Base-by-base conservation (phyloP, 2,888 invertebrate species). In the Macrosiphum euphorbiae region DNA sequence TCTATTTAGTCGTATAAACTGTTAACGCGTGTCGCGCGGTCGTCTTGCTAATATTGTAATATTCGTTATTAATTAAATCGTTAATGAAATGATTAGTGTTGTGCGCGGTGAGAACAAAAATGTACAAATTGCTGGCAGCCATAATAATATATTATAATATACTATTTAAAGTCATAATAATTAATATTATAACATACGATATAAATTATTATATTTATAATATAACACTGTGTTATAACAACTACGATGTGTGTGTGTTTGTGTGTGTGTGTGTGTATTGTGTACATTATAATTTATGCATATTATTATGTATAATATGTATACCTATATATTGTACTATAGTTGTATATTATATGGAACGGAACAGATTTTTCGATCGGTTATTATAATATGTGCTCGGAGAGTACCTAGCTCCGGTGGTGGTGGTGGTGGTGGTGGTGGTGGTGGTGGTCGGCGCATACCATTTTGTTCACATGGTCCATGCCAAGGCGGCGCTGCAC, bases 401-500 rank as follows among this genome's bases (percentile, higher is more conserved):
- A 8, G 78, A 67, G 78, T 44, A 44, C 44, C 7, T 78, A 78
- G 67, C n/a, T 16, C n/a, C n/a, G n/a, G 78, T 2, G n/a, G 78
- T 2, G n/a, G 28, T n/a, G 61, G 67, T 7, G 78, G 35, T 20
- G 78, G 78, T 35, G 35, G 35, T 78, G n/a, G 28, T n/a, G 61
- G 67, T 7, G 78, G 35, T 20, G 78, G 78, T 35, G 35, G 35
- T 78, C 35, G 90, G 52, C 16, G 26, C 78, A 50, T n/a, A 24
- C 28, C 90, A 50, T 90, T 90, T 90, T 47, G 90, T 67, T 90
- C 50, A 90, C 47, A 90, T 90, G n/a, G 90, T 78, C 78, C 78
- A 20, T 2, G 4, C 78, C 35, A 41, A 78, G 78, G 78, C 78
- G 78, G 78, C 78, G 78, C 78, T 78, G 78, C 16, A 78, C 90